phyloP scores from a whole-genome alignment of 1,140 invertebrate genomes.

The Drosophila fuyamai region DNA sequence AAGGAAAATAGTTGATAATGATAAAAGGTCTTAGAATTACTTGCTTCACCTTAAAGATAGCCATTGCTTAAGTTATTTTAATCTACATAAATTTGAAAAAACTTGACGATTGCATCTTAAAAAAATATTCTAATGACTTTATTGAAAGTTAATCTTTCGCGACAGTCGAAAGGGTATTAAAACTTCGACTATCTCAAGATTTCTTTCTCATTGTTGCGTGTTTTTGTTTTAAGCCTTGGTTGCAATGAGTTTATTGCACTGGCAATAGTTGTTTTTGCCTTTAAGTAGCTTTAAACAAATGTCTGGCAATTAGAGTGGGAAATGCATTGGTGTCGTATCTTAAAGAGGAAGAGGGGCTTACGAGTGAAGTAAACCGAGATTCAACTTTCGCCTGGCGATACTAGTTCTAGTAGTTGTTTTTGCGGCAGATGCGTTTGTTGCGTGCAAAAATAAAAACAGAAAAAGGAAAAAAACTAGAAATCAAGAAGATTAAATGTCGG shows the following conservation, averaged over 20 bases:
- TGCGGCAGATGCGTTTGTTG: constrained; percentile 54
- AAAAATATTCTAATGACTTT: no score
- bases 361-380: constrained; percentile 16
- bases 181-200: neutral
- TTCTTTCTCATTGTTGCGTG: neutral
- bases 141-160: neutral
- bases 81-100: no score
- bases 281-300: constrained; percentile 52
- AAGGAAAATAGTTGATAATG: neutral
- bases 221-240: constrained; percentile 18
- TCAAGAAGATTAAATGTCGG: constrained; percentile 68
- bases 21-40: no score
- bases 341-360: neutral
- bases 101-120: no score
- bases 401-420: constrained; percentile 38
- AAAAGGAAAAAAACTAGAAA: constrained; percentile 41
- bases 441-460: constrained; percentile 13
- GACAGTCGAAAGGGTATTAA: neutral
- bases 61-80: neutral
- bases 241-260: constrained; percentile 73
- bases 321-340: constrained; percentile 11
- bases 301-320: constrained; percentile 44
- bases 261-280: constrained; percentile 33
- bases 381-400: constrained; percentile 52
- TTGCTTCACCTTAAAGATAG: no score